phyloP scores from a whole-genome alignment of 1,140 invertebrate species.

The Drosophila biarmipes region DNA sequence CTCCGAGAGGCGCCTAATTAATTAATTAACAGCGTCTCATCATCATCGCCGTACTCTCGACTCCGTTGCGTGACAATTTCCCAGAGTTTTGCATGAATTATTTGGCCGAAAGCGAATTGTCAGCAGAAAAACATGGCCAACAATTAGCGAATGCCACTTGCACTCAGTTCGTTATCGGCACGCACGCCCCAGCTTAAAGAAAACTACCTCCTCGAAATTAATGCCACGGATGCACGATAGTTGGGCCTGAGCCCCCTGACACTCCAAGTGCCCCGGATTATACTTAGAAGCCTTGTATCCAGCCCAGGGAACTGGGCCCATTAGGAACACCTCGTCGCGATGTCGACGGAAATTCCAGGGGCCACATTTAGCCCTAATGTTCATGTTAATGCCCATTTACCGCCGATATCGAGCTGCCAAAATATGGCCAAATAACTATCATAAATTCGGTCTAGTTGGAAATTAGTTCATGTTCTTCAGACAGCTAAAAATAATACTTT shows the following conservation, averaged over 20 bases:
- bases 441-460: background rate
- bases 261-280: constrained; percentile 12
- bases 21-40: constrained; percentile 71
- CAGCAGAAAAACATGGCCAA: constrained; percentile 70
- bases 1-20: constrained; percentile 50
- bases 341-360: constrained; percentile 25
- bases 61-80: constrained; percentile 66
- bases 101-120: constrained; percentile 68
- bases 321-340: constrained; percentile 58
- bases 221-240: constrained; percentile 61
- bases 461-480: no score
- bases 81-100: constrained; percentile 47
- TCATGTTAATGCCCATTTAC: constrained; percentile 29
- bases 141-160: constrained; percentile 62
- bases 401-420: constrained; percentile 25
- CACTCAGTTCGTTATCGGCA: constrained; percentile 63
- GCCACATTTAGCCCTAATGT: constrained; percentile 13
- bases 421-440: constrained; percentile 20
- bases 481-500: no score
- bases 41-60: constrained; percentile 11
- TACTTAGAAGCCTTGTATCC: constrained; percentile 9
- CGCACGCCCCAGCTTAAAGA: constrained; percentile 37
- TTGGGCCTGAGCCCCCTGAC: background rate
- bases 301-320: background rate
- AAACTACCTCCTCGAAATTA: constrained; percentile 43